A percentile compares a stretch with the other conserved stretches of the same genome.
Evolutionary conservation across 2,113 vertebrate species (phyloP).

Genomic region (Mormoops blainvillei): DNA sequence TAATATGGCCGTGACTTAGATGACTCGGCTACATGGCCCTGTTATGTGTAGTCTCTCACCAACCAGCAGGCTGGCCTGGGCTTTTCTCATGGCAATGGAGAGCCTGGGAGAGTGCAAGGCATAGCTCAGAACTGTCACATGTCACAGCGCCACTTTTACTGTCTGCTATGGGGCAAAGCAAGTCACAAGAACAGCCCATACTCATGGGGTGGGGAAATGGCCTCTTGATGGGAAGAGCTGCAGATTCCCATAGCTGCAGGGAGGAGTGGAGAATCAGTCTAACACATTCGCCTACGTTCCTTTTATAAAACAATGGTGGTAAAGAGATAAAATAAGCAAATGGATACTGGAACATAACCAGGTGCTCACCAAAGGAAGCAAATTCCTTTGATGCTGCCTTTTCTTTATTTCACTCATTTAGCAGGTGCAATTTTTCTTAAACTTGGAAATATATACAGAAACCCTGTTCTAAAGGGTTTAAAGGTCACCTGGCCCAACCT

Average conservation of each 20-base stretch:
- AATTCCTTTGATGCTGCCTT: not conserved
- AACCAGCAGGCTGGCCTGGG: not conserved
- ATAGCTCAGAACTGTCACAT: not conserved
- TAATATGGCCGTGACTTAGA: not conserved
- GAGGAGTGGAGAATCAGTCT: not conserved
- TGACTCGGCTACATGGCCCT: not conserved
- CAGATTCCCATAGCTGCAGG: not conserved
- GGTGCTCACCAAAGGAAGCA: not conserved
- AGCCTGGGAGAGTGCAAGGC: not conserved
- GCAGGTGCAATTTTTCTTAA: not conserved
- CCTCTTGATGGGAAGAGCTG: not conserved
- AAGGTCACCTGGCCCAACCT: not conserved
- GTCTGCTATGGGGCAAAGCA: not conserved
- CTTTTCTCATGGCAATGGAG: not conserved
- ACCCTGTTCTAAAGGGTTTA: not conserved
- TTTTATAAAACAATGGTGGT: not conserved
- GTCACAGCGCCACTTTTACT: not conserved
- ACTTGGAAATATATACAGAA: not conserved
- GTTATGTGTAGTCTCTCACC: not conserved
- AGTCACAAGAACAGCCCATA: not conserved
- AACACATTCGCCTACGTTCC: not conserved
- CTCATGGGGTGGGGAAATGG: not conserved
- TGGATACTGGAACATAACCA: not conserved
- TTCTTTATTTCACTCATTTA: not conserved
- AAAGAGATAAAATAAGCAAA: not conserved